Conservation (phyloP, 1,140 invertebrate genomes). For the honey bee (Apis mellifera) region DNA sequence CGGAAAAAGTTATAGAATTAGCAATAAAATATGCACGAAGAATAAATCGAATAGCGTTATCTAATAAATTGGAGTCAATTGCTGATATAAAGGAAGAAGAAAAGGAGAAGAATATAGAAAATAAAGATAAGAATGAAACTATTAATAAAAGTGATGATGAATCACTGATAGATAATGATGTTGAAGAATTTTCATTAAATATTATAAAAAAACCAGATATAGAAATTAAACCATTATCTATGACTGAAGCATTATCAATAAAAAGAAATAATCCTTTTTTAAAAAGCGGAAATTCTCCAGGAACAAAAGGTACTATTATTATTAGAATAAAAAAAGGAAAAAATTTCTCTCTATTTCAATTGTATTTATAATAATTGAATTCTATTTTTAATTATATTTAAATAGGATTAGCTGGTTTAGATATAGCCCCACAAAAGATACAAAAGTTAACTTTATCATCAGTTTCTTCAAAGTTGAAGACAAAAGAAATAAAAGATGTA, state of each 20-base stretch:
- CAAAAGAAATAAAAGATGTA: conserved; percentile 8
- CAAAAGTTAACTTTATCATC: conserved; percentile 51
- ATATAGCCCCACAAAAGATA: conserved; percentile 63
- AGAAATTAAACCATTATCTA: conserved; percentile 75
- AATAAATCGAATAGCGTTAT: conserved; percentile 88
- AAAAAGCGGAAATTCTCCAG: conserved; percentile 66
- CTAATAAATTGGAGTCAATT: conserved; percentile 85
- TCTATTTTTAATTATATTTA: conserved; percentile 8
- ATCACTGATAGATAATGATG: conserved; percentile 50
- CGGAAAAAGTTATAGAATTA: conserved; percentile 88
- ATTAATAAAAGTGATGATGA: conserved; percentile 71
- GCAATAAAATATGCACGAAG: conserved; percentile 94
- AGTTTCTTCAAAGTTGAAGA: conserved; percentile 50
- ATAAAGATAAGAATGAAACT: conserved; percentile 69
- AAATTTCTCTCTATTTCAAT: background rate
- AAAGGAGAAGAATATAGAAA: conserved; percentile 71
- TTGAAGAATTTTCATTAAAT: conserved; percentile 42
- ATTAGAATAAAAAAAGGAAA: background rate
- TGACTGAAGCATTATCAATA: conserved; percentile 59
- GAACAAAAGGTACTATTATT: conserved; percentile 54
- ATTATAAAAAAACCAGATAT: conserved; percentile 58
- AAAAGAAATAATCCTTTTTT: conserved; percentile 75
- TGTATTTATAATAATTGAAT: conserved; percentile 9
- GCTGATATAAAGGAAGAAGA: conserved; percentile 71
- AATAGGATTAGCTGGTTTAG: conserved; percentile 70